These are phyloP conservation scores for Diadumene lineata DNA, from an alignment of 92 coral and sea anemone species.

Conservation along the genomic window DNA sequence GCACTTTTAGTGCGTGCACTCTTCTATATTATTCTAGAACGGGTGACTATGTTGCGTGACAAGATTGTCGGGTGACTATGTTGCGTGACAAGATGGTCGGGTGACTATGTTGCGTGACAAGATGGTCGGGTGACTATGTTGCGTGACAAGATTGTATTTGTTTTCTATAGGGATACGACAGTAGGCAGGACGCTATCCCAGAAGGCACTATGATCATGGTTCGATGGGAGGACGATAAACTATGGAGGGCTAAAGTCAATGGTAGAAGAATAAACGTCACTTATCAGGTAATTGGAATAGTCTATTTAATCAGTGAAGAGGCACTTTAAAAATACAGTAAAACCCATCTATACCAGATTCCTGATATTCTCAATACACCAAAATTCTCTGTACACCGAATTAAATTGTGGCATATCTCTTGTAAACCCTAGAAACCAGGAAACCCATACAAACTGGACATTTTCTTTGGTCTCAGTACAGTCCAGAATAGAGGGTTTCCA, in stretches of 20 bases:
- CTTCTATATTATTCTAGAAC: too few species aligned
- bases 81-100: neutral
- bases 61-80: neutral
- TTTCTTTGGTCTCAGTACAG: too few species aligned
- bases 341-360: too few species aligned
- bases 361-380: too few species aligned
- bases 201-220: conserved; percentile 70
- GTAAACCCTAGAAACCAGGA: too few species aligned
- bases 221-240: conserved; percentile 66
- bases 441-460: too few species aligned
- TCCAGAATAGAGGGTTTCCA: too few species aligned
- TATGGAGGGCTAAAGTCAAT: conserved; percentile 64
- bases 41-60: neutral
- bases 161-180: conserved; percentile 50
- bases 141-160: neutral
- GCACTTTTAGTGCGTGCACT: too few species aligned
- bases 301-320: too few species aligned
- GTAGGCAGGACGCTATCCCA: conserved; percentile 56
- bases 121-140: neutral
- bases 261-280: conserved; percentile 78
- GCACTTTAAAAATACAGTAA: neutral
- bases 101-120: neutral
- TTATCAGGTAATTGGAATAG: conserved; percentile 53
- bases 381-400: too few species aligned
- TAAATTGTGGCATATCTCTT: too few species aligned